Evolutionary conservation across 1,140 invertebrate species (phyloP).

Genomic region (Acromyrmex heyeri): DNA sequence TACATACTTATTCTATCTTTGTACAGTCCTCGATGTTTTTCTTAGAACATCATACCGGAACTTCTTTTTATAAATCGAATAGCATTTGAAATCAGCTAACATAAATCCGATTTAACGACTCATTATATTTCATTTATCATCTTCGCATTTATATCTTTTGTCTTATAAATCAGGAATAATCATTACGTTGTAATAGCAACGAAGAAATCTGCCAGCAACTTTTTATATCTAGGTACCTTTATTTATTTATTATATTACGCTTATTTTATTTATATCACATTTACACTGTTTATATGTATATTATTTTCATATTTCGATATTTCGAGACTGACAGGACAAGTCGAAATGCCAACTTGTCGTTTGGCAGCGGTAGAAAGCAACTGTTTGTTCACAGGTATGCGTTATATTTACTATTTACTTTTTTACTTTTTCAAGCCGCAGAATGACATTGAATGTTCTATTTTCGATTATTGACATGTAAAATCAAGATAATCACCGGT

Average conservation of each 20-base stretch:
- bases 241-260: neutral
- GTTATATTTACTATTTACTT: conserved; percentile 9
- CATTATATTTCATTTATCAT: neutral
- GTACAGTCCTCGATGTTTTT: neutral
- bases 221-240: neutral
- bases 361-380: neutral
- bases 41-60: neutral
- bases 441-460: conserved; percentile 6
- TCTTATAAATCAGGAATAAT: neutral
- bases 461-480: neutral
- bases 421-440: neutral
- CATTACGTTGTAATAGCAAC: neutral
- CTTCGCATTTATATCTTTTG: neutral
- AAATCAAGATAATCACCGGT: conserved; percentile 1
- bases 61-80: conserved; percentile 12
- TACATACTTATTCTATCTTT: neutral
- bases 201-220: neutral
- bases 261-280: conserved; percentile 8
- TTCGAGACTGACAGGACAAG: neutral
- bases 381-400: neutral
- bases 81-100: neutral
- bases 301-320: neutral
- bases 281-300: neutral
- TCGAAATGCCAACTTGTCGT: neutral
- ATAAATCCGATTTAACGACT: neutral